A percentile compares a stretch with the other conserved stretches of the same genome.
Conservation (phyloP, 2,113 vertebrate genomes). For the Mormyrus lacerda region DNA sequence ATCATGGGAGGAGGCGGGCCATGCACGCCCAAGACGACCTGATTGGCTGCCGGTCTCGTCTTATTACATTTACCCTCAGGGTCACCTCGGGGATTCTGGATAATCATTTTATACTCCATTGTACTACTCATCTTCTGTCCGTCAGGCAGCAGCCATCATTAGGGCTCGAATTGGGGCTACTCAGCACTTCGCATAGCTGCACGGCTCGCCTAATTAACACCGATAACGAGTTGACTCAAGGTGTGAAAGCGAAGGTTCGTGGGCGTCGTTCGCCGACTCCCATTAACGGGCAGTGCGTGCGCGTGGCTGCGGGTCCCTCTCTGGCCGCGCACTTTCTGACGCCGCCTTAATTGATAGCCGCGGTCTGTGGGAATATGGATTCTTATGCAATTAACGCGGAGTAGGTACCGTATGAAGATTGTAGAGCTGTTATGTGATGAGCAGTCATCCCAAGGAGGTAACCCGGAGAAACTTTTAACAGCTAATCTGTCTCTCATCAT, state of each 20-base stretch:
- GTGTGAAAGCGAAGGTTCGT: conserved; percentile 49
- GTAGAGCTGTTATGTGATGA: background rate
- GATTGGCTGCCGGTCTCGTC: conserved; percentile 43
- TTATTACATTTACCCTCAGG: conserved; percentile 61
- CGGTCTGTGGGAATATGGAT: background rate
- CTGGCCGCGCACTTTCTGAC: conserved; percentile 27
- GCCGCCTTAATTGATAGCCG: background rate
- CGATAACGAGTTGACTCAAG: conserved; percentile 61
- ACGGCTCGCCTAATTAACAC: conserved; percentile 77
- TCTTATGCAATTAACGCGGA: background rate
- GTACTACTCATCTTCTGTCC: conserved; percentile 80
- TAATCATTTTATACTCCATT: conserved; percentile 73
- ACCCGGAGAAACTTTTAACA: background rate
- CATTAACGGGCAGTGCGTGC: conserved; percentile 53
- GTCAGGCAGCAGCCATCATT: conserved; percentile 60
- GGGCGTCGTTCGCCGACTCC: conserved; percentile 57
- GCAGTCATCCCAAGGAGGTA: background rate
- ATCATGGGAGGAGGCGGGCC: background rate
- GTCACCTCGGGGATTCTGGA: conserved; percentile 60
- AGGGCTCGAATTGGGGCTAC: conserved; percentile 58
- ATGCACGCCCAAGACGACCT: background rate
- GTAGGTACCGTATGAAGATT: background rate
- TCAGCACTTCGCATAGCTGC: conserved; percentile 72
- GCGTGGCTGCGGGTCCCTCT: conserved; percentile 33
- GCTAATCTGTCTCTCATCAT: background rate